Base-by-base conservation (phyloP, 2,888 invertebrate genomes). In the Morpho achilles region DNA sequence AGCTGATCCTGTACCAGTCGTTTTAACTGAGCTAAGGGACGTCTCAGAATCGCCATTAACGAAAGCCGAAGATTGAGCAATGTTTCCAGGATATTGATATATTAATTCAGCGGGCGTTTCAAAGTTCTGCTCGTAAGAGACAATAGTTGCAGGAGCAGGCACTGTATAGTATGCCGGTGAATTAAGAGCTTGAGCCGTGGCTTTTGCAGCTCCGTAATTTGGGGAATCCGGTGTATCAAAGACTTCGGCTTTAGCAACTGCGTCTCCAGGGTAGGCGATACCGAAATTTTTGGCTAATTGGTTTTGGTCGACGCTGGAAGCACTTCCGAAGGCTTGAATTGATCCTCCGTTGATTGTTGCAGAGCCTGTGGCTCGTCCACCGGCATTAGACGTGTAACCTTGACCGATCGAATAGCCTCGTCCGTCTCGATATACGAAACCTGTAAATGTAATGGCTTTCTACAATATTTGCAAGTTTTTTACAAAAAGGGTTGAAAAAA, bases 61-160 rank as follows among this genome's bases (percentile, higher is more conserved):
- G 41, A 67, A 56, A 48, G 86, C 84, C 3, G 76, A 72, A 0
- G 87, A 85, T 55, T 84, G 72, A 7, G 85, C 87, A 22, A 70
- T 68, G 8, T 67, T 60, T 44, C 70, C 70, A 8, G 74, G 56
- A 8, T 71, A 50, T 53, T 72, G 70, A 57, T 75, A 75, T 56
- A 61, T 70, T 8, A 72, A 66, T 45, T 71, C 74, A 54, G 71
- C 66, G 10, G 81, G 82, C 0, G 68, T 67, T 58, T 75, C 79
- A 52, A 81, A 80, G 72, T 82, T 82, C 64, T 88, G 85, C 60
- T 83, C 74, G 69, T 88, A 87, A 7, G 87, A 74, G 61, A 86
- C 70, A 53, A 87, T 71, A 8, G 79, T 76, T 0, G 80, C 84
- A 1, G 87, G 84, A 8, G 75, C 78, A 0, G 84, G 84, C 10